Base-by-base conservation (phyloP, 2,113 vertebrate species). In the Lipotes vexillifer region DNA sequence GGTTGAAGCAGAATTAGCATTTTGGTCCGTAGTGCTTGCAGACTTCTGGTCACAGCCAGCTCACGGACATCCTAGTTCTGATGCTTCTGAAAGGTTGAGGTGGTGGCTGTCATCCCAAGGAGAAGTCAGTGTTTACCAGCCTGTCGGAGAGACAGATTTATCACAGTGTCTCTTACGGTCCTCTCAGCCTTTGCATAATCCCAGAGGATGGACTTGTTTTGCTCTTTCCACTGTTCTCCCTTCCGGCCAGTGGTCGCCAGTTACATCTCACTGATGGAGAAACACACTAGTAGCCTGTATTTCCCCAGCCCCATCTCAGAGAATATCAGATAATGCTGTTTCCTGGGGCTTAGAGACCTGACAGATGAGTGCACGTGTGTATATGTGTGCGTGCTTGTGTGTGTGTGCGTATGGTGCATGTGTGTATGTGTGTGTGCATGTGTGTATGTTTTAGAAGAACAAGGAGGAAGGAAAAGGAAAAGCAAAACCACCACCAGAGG, bases 401-500 rank as follows among this genome's bases (percentile, higher is more conserved):
- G 92, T 41, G 41, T 55, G 38, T 49, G 46, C 10, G 88, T 25
- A 11, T 94, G 96, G 52, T 98, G 96, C 83, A 96, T 97, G 95
- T 92, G 84, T 72, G 72, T 17, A 6, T 38, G 44, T 41, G 94
- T 90, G 25, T 96, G 86, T 44, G 94, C 86, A 11, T 95, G 81
- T 98, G 96, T 94, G 94, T 92, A 93, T 93, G 74, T 97, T 94
- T 94, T 68, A 97, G 72, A 61, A 96, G 97, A 98, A 98, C 87
- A 80, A 97, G 84, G 88, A 91, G 29, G 52, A 97, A 81, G 96
- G 46, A 96, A 97, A 97, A 98, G 78, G 93, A 96, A 98, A 98
- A 97, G 95, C 97, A 97, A 96, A 98, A 97, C 97, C 97, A 96
- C 89, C 95, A 80, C 93, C 83, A 97, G 97, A 98, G 98, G 98